A percentile compares a stretch with the other conserved stretches of the same genome.
These are phyloP conservation scores for Hippopotamyrus pictus DNA, from an alignment of 2,797 vertebrate genomes.

Conservation along the genomic window DNA sequence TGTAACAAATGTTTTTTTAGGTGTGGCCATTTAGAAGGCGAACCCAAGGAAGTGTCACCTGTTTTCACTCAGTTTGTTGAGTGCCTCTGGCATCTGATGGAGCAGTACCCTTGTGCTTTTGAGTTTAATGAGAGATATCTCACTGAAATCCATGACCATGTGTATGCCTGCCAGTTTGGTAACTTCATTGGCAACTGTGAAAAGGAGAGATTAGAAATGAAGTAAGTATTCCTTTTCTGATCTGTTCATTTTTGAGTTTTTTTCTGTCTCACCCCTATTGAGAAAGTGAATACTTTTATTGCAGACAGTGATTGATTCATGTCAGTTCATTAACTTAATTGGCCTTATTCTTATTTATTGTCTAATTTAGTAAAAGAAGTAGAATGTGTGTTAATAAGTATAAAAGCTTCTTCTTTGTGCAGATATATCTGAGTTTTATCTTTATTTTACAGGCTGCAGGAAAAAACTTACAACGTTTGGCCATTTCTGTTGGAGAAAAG, in stretches of 20 bases:
- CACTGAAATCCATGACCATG: constrained; percentile 68
- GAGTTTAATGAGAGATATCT: constrained; percentile 68
- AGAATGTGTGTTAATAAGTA: not conserved
- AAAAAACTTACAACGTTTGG: constrained; percentile 73
- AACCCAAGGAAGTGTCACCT: constrained; percentile 70
- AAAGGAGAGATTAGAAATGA: constrained; percentile 63
- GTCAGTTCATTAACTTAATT: not conserved
- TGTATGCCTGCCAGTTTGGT: constrained; percentile 73
- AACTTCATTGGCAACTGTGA: constrained; percentile 75
- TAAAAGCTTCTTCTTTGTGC: not conserved
- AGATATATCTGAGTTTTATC: not conserved
- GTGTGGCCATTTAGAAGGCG: constrained; percentile 68
- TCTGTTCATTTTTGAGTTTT: not conserved
- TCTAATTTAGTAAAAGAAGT: not conserved
- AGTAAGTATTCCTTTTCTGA: constrained; percentile 44
- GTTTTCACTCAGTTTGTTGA: constrained; percentile 75
- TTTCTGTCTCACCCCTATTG: not conserved
- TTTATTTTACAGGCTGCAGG: constrained; percentile 54
- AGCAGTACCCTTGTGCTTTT: constrained; percentile 71
- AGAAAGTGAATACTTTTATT: not conserved
- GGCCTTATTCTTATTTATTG: not conserved
- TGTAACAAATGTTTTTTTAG: constrained; percentile 39
- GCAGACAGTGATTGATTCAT: not conserved
- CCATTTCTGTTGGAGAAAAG: constrained; percentile 66
- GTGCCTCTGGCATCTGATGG: constrained; percentile 72